A percentile compares a stretch with the other conserved stretches of the same genome.
phyloP scores from a whole-genome alignment of 2,797 vertebrate species.

The Phyllotis vaccarum region DNA sequence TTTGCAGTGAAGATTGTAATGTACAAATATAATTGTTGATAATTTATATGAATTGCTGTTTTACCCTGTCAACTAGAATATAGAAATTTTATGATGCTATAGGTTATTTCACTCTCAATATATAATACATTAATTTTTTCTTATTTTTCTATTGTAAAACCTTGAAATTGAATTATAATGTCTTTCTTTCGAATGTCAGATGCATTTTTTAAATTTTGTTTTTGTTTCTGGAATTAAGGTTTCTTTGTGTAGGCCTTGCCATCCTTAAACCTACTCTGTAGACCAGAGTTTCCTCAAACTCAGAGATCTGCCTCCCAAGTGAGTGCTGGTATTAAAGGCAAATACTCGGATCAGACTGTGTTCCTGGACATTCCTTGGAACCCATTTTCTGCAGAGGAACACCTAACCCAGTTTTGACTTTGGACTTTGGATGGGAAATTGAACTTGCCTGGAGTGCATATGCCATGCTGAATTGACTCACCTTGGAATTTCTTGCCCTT shows the following conservation, averaged over 20 bases:
- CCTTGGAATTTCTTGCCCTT: too few species aligned
- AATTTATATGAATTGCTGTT: not conserved
- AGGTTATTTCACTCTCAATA: not conserved
- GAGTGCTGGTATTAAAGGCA: not conserved
- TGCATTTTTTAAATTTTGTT: not conserved
- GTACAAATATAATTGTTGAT: not conserved
- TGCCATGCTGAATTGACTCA: too few species aligned
- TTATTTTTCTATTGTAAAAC: not conserved
- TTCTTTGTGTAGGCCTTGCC: not conserved
- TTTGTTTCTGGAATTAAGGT: not conserved
- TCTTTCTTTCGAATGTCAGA: not conserved
- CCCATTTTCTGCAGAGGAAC: too few species aligned
- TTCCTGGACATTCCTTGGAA: too few species aligned
- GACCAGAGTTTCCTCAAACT: not conserved
- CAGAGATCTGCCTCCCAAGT: not conserved
- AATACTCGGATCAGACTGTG: too few species aligned
- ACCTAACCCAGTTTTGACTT: too few species aligned
- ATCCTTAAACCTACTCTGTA: not conserved
- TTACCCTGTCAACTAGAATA: not conserved
- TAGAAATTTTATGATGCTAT: not conserved
- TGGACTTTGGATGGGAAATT: too few species aligned
- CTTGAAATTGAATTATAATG: not conserved
- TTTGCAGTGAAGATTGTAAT: not conserved
- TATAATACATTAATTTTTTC: not conserved
- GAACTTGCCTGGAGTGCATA: too few species aligned